These are phyloP conservation scores for Epicauta chinensis DNA, from an alignment of 1,140 invertebrate species.

Conservation along the genomic window DNA sequence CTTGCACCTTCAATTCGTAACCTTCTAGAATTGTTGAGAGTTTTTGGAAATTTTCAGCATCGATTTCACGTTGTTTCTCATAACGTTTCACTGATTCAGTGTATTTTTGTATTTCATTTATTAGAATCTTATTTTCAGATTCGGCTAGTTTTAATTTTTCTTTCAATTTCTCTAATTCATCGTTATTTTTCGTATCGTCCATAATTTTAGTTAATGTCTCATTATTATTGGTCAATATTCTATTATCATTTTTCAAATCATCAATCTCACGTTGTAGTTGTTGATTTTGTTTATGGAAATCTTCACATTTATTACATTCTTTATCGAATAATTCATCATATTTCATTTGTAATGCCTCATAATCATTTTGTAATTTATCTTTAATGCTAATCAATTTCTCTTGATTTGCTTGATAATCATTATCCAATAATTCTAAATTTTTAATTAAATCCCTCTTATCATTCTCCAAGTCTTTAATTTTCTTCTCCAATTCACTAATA, in stretches of 20 bases:
- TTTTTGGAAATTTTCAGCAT: constrained; percentile 28
- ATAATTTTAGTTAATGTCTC: constrained; percentile 18
- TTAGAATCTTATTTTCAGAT: constrained; percentile 24
- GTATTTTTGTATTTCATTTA: constrained; percentile 21
- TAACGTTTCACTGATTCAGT: constrained; percentile 10
- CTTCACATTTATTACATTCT: constrained; percentile 11
- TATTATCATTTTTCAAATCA: constrained; percentile 20
- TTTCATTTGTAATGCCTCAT: constrained; percentile 11
- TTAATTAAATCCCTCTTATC: constrained; percentile 35
- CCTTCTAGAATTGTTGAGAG: constrained; percentile 29
- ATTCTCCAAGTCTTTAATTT: constrained; percentile 31
- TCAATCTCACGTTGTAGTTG: constrained; percentile 20
- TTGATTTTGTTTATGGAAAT: constrained; percentile 12
- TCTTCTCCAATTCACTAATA: constrained; percentile 19
- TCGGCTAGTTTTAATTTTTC: constrained; percentile 19
- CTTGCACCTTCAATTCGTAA: constrained; percentile 31
- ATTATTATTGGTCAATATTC: no score
- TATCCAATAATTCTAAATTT: constrained; percentile 37
- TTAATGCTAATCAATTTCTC: constrained; percentile 34
- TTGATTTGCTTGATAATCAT: constrained; percentile 36
- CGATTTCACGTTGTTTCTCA: constrained; percentile 23
- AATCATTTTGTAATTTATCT: constrained; percentile 49
- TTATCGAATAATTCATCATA: constrained; percentile 20
- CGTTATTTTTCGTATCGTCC: constrained; percentile 21
- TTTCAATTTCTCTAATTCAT: constrained; percentile 6